phyloP scores from a whole-genome alignment of 2,113 vertebrate genomes.

The Muscicapa adusta region DNA sequence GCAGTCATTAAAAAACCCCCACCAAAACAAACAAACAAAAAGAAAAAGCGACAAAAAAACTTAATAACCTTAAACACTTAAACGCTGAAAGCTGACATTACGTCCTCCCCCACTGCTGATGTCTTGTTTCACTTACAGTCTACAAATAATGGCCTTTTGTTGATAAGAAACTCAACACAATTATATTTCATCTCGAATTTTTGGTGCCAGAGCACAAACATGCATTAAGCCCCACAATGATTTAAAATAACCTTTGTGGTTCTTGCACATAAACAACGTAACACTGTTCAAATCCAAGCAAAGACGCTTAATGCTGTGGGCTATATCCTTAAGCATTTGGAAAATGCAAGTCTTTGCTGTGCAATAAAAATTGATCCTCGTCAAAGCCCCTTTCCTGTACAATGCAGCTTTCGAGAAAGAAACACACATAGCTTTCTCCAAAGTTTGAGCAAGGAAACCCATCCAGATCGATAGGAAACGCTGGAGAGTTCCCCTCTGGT shows the following conservation, averaged over 20 bases:
- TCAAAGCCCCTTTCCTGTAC: constrained; percentile 28
- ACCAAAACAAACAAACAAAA: background rate
- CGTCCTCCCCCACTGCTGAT: background rate
- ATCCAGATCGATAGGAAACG: background rate
- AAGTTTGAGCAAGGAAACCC: constrained; percentile 8
- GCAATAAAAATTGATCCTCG: constrained; percentile 22
- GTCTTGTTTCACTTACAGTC: background rate
- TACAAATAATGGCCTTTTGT: constrained; percentile 39
- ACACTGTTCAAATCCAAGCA: constrained; percentile 49
- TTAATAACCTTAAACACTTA: background rate
- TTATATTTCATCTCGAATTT: constrained; percentile 23
- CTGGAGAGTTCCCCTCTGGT: background rate
- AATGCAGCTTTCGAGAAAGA: background rate
- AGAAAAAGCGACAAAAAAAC: background rate
- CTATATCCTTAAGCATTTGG: constrained; percentile 49
- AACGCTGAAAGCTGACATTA: background rate
- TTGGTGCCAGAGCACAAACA: constrained; percentile 34
- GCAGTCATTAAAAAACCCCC: background rate
- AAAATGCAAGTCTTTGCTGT: constrained; percentile 40
- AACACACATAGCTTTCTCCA: background rate
- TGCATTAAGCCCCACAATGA: constrained; percentile 8
- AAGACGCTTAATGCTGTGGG: constrained; percentile 41
- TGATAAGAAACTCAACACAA: constrained; percentile 12
- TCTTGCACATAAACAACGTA: constrained; percentile 27
- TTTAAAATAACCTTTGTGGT: constrained; percentile 40